phyloP scores from a whole-genome alignment of 2,888 invertebrate species.

The Dastarcus helophoroides region DNA sequence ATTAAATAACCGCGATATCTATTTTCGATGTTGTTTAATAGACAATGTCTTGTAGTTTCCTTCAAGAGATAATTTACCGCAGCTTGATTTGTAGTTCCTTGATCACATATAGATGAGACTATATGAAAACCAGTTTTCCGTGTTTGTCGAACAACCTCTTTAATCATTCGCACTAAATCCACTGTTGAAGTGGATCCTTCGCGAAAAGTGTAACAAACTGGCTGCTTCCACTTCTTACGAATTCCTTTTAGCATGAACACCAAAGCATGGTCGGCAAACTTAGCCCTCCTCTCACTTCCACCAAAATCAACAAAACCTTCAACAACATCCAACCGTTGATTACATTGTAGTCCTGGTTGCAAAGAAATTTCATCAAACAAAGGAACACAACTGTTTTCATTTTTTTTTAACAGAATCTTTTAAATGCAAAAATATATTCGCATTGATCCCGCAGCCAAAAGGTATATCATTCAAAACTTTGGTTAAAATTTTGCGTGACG shows the following conservation, averaged over 20 bases:
- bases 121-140: conserved; percentile 8
- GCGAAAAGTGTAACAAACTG: conserved; percentile 7
- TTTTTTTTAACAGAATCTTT: conserved; percentile 4
- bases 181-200: conserved; percentile 3
- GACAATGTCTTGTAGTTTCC: neutral
- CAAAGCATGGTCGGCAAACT: conserved; percentile 11
- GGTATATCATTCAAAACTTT: conserved; percentile 7
- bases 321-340: conserved; percentile 2
- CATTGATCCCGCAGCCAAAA: conserved; percentile 8
- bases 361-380: conserved; percentile 11
- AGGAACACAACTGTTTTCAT: conserved; percentile 5
- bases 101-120: conserved; percentile 9
- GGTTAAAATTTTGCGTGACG: conserved; percentile 9
- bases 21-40: neutral
- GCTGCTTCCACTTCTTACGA: conserved; percentile 10
- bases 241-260: conserved; percentile 13
- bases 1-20: conserved; percentile 4
- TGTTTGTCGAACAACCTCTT: conserved; percentile 2
- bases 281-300: conserved; percentile 6
- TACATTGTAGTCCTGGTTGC: conserved; percentile 7
- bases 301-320: conserved; percentile 9
- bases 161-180: conserved; percentile 4
- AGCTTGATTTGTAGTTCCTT: conserved; percentile 6
- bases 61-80: conserved; percentile 6
- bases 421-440: conserved; percentile 6